Evolutionary conservation across 2,888 invertebrate genomes (phyloP).

Genomic region (Xylophagus ater): DNA sequence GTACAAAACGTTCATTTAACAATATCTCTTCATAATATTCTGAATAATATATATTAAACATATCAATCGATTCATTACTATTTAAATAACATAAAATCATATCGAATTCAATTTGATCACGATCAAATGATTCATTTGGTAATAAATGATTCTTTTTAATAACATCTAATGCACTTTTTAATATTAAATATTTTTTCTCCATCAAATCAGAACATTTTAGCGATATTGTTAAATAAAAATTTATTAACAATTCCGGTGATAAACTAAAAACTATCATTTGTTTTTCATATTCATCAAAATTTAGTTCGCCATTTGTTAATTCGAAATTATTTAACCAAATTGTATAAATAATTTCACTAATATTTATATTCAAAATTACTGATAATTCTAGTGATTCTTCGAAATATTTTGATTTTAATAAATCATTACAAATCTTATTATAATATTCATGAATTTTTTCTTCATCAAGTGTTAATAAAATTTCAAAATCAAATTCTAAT

Average conservation of each 20-base stretch:
- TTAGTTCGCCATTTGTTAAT: slow-evolving; percentile 39
- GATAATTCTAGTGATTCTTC: slow-evolving; percentile 44
- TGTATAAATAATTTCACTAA: slow-evolving; percentile 40
- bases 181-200: slow-evolving; percentile 41
- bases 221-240: slow-evolving; percentile 48
- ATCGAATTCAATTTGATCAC: slow-evolving; percentile 38
- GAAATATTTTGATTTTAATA: slow-evolving; percentile 41
- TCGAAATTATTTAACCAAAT: slow-evolving; percentile 43
- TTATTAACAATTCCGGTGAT: slow-evolving; percentile 48
- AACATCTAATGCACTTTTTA: slow-evolving; percentile 32
- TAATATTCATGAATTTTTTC: slow-evolving; percentile 32
- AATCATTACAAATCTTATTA: slow-evolving; percentile 38
- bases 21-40: slow-evolving; percentile 37
- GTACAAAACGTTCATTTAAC: slow-evolving; percentile 32
- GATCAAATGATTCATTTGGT: slow-evolving; percentile 36
- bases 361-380: slow-evolving; percentile 34
- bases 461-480: slow-evolving; percentile 3
- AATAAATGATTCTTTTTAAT: slow-evolving; percentile 35
- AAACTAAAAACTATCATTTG: slow-evolving; percentile 51
- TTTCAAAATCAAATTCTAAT: slow-evolving; percentile 11
- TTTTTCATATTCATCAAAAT: slow-evolving; percentile 48
- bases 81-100: slow-evolving; percentile 34
- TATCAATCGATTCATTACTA: slow-evolving; percentile 20
- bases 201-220: slow-evolving; percentile 39
- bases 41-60: slow-evolving; percentile 32